Evolutionary conservation across 2,888 invertebrate genomes (phyloP).

Genomic region (Brachyptera putata): DNA sequence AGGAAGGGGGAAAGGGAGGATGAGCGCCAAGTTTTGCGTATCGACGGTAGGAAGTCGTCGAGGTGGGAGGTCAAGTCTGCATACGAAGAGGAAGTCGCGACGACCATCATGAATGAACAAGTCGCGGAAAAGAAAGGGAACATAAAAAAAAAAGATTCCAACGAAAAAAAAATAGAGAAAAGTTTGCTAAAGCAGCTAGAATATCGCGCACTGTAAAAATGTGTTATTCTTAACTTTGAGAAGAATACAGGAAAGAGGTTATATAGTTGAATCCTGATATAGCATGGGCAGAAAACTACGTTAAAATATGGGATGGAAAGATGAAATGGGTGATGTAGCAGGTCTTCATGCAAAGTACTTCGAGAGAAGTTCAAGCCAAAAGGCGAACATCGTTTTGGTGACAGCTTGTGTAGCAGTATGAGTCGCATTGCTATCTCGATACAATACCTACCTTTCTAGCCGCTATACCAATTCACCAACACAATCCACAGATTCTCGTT

Average conservation of each 20-base stretch:
- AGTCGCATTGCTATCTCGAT: not conserved
- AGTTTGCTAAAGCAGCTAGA: constrained; percentile 10
- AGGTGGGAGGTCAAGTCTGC: constrained; percentile 23
- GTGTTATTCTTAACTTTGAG: constrained; percentile 15
- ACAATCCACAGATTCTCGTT: too few species aligned
- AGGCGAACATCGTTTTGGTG: not conserved
- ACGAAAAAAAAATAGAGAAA: constrained; percentile 22
- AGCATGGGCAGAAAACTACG: not conserved
- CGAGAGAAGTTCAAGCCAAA: not conserved
- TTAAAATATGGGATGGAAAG: constrained; percentile 1
- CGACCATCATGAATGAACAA: constrained; percentile 24
- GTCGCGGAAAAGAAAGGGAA: constrained; percentile 20
- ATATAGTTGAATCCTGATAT: not conserved
- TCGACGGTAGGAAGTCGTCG: not conserved
- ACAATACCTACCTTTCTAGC: too few species aligned
- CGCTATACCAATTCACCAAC: too few species aligned
- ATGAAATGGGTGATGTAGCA: constrained; percentile 6
- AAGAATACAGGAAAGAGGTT: not conserved
- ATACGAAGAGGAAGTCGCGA: constrained; percentile 24
- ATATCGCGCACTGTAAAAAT: constrained; percentile 11
- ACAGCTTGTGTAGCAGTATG: not conserved
- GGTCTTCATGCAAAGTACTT: not conserved
- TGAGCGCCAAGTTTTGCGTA: constrained; percentile 2
- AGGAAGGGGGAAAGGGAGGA: too few species aligned
- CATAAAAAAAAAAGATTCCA: constrained; percentile 20